These are phyloP conservation scores for Diloba caeruleocephala DNA, from an alignment of 2,888 invertebrate genomes.

Conservation along the genomic window DNA sequence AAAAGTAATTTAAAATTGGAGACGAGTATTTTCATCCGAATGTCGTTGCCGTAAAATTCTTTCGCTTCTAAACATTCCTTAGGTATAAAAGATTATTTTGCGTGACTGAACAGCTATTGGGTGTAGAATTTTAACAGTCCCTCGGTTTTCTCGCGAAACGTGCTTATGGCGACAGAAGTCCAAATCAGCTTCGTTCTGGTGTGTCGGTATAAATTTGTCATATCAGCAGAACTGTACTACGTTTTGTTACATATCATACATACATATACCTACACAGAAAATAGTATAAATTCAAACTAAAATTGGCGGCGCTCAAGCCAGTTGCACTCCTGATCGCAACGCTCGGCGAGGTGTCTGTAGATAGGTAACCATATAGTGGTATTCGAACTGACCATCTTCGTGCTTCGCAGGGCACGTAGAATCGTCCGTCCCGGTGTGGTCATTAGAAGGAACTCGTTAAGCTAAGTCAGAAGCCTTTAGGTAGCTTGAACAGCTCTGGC, in stretches of 20 bases:
- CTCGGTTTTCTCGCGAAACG: conserved; percentile 33
- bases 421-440: too few species aligned
- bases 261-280: conserved; percentile 4
- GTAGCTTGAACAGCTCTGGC: too few species aligned
- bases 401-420: too few species aligned
- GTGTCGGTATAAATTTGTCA: conserved; percentile 37
- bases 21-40: conserved; percentile 57
- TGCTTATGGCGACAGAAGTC: conserved; percentile 33
- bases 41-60: conserved; percentile 49
- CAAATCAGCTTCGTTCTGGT: conserved; percentile 36
- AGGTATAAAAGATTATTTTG: conserved; percentile 58
- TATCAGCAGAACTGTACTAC: conserved; percentile 25
- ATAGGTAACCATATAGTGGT: too few species aligned
- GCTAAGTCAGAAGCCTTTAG: too few species aligned
- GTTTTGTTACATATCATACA: conserved; percentile 19
- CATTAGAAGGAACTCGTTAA: too few species aligned
- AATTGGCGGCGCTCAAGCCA: too few species aligned
- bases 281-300: too few species aligned
- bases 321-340: too few species aligned
- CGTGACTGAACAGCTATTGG: conserved; percentile 57
- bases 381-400: too few species aligned
- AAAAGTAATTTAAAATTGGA: conserved; percentile 51
- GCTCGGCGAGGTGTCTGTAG: too few species aligned
- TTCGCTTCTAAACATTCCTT: conserved; percentile 55
- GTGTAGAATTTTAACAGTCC: conserved; percentile 53